Evolutionary conservation across 2,797 vertebrate genomes (phyloP), one percentile per base, ranked within the genome.

Genomic region (Hapalemur alaotrensis): DNA sequence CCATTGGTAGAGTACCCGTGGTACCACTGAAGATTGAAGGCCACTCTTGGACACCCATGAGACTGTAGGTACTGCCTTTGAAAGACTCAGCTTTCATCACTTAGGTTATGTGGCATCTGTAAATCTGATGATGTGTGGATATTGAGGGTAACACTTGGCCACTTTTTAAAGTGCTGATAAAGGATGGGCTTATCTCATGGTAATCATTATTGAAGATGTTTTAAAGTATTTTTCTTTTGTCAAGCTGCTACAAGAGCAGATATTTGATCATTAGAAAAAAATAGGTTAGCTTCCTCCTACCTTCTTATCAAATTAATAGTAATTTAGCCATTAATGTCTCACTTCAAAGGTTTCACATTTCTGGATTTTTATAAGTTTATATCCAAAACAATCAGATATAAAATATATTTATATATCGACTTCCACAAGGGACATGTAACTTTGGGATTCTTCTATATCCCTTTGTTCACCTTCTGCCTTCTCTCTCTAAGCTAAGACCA

Each of bases 11-110:
- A 28, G 2, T 46, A 54, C 12, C 23, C 5, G 2, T 48, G 32
- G 20, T 5, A 46, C 76, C 35, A 2, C 6, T 46, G 80, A 72
- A 65, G 0, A 13, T 1, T 38, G 67, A 93, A 91, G 32, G 30
- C 92, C 0, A 0, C 52, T 97, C 82, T 54, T n/a, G 70, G 73
- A 92, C 92, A 88, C 0, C 0, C n/a, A 69, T 14, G 25, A 18
- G 59, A 28, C 79, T 96, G 12, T 96, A 95, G 95, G 95, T 96
- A 73, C 91, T 95, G 90, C 91, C 95, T 89, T 93, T 97, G 92
- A 93, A 97, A 98, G 95, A 82, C 32, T 20, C n/a, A 94, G 76
- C 78, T 96, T 97, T 97, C 95, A 94, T 92, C 96, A 85, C 83
- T 95, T 25, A 4, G 89, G 78, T 97, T 87, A 69, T 81, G 85